phyloP scores from a whole-genome alignment of 2,888 invertebrate species.

The Agrilus biguttatus region DNA sequence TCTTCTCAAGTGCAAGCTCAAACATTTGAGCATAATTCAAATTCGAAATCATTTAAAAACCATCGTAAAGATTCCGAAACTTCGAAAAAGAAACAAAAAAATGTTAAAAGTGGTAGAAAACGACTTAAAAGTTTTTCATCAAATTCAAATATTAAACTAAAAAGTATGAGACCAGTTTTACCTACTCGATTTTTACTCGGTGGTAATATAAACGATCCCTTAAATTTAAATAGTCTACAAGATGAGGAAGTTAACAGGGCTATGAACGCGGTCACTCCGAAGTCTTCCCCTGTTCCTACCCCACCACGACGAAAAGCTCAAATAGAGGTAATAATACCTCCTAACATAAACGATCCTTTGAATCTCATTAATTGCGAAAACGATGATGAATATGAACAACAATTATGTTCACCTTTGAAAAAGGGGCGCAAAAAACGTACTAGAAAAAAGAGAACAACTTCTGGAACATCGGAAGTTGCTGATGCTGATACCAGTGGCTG shows the following conservation, averaged over 20 bases:
- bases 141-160: constrained; percentile 23
- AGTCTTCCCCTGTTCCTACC: constrained; percentile 79
- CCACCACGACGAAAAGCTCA: constrained; percentile 65
- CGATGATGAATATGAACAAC: constrained; percentile 69
- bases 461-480: constrained; percentile 20
- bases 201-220: constrained; percentile 88
- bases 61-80: constrained; percentile 6
- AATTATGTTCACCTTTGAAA: constrained; percentile 55
- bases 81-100: constrained; percentile 7
- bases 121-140: constrained; percentile 53
- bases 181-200: constrained; percentile 89
- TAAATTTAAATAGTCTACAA: constrained; percentile 84
- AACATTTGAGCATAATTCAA: too few species aligned
- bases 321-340: constrained; percentile 81
- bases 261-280: constrained; percentile 82
- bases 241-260: constrained; percentile 65
- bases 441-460: constrained; percentile 43
- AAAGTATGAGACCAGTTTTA: constrained; percentile 59
- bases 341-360: constrained; percentile 82
- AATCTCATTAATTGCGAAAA: constrained; percentile 71
- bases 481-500: constrained; percentile 13
- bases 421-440: constrained; percentile 46
- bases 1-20: too few species aligned
- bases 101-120: constrained; percentile 37
- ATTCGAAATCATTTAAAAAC: not conserved